phyloP scores from a whole-genome alignment of 35 echinoderm and acorn worm genomes.

The Ophiothrix spiculata region DNA sequence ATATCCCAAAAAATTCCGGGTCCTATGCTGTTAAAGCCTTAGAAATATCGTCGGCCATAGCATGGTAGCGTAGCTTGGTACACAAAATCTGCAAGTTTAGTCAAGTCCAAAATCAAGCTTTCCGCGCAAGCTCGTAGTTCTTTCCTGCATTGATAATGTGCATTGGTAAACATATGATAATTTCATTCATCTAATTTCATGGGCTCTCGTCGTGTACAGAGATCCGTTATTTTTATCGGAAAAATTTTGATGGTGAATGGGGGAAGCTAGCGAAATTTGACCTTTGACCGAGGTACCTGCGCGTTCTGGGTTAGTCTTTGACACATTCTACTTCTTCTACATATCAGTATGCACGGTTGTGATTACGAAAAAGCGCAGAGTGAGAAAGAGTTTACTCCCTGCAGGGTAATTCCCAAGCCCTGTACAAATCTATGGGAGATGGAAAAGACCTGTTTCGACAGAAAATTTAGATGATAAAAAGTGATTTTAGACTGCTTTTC shows the following conservation, averaged over 20 bases:
- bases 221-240: neutral
- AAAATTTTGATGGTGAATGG: too few relatives aligned
- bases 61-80: neutral
- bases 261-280: neutral
- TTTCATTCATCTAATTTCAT: neutral
- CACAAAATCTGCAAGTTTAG: constrained; percentile 1
- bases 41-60: neutral
- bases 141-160: neutral
- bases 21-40: neutral
- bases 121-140: neutral
- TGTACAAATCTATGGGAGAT: constrained; percentile 1
- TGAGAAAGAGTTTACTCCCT: neutral
- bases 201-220: neutral
- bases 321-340: neutral
- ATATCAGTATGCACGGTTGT: neutral
- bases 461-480: neutral
- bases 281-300: neutral
- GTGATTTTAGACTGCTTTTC: neutral
- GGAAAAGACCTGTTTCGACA: neutral
- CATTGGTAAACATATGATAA: neutral
- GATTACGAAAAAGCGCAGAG: neutral
- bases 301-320: neutral
- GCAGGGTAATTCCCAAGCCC: neutral
- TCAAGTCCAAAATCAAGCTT: neutral
- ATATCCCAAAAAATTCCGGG: neutral